A percentile compares a stretch with the other conserved stretches of the same genome.
These are phyloP conservation scores for Rhinogobius similis DNA, from an alignment of 2,113 vertebrate species.

Conservation along the genomic window DNA sequence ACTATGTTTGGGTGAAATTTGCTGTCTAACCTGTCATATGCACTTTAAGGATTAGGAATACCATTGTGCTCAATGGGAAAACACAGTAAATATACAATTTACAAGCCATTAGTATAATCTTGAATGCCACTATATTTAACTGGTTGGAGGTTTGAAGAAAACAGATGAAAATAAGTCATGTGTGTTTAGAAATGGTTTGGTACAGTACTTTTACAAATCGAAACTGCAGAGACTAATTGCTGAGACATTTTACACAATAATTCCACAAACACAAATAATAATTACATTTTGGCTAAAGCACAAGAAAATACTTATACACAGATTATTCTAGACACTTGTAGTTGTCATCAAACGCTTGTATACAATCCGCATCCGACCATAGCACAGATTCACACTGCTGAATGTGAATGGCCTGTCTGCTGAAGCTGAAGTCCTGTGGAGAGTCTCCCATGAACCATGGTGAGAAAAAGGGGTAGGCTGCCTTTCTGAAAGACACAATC, in stretches of 20 bases:
- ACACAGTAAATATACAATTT: conserved; percentile 45
- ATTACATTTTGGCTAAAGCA: background rate
- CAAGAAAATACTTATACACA: background rate
- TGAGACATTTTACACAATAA: conserved; percentile 9
- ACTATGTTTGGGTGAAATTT: no score
- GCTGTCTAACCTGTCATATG: conserved; percentile 16
- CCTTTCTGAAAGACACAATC: conserved; percentile 79
- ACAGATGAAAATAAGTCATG: conserved; percentile 17
- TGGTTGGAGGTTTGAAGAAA: conserved; percentile 24
- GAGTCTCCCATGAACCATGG: conserved; percentile 55
- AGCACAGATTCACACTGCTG: conserved; percentile 50
- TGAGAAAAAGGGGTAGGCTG: conserved; percentile 66
- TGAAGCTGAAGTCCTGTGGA: conserved; percentile 72
- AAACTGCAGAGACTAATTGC: conserved; percentile 13
- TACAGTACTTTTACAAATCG: background rate
- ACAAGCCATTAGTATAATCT: conserved; percentile 44
- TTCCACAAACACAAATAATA: background rate
- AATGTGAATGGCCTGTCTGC: conserved; percentile 72
- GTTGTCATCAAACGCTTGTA: conserved; percentile 48
- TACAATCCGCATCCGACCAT: conserved; percentile 60
- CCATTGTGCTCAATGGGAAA: conserved; percentile 52
- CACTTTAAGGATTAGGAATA: no score
- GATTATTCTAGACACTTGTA: conserved; percentile 7
- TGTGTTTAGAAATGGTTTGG: background rate
- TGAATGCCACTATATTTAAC: conserved; percentile 40